Evolutionary conservation across 2,888 invertebrate genomes (phyloP).

Genomic region (Linyphia triangularis): DNA sequence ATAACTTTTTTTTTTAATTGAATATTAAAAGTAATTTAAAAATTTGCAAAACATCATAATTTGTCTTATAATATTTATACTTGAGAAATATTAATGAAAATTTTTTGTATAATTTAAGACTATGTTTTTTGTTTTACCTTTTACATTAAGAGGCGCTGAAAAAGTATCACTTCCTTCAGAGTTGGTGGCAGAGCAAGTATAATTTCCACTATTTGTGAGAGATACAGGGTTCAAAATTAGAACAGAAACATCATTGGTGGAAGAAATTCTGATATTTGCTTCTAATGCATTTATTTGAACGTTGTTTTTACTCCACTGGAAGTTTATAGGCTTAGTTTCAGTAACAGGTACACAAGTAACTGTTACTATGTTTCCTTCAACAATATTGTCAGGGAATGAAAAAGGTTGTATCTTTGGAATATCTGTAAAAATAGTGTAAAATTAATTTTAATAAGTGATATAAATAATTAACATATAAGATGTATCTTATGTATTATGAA

Average conservation of each 20-base stretch:
- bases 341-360: constrained; percentile 46
- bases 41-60: not conserved
- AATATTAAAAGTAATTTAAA: not conserved
- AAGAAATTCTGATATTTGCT: constrained; percentile 24
- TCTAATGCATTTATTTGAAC: not conserved
- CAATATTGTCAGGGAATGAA: constrained; percentile 48
- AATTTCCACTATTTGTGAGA: constrained; percentile 59
- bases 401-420: constrained; percentile 56
- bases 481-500: no score
- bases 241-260: constrained; percentile 13
- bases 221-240: constrained; percentile 45
- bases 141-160: constrained; percentile 42
- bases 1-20: not conserved
- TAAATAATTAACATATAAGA: no score
- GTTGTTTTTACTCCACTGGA: constrained; percentile 49
- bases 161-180: constrained; percentile 41
- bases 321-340: constrained; percentile 10
- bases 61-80: not conserved
- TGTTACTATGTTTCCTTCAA: constrained; percentile 34
- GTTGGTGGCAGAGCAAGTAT: constrained; percentile 65
- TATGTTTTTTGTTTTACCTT: constrained; percentile 59
- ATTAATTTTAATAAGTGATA: no score
- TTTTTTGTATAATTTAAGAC: no score
- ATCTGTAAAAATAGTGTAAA: constrained; percentile 22
- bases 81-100: not conserved